Conservation (phyloP, 53 echinoderm and acorn worm genomes). For the Luidia sarsii region DNA sequence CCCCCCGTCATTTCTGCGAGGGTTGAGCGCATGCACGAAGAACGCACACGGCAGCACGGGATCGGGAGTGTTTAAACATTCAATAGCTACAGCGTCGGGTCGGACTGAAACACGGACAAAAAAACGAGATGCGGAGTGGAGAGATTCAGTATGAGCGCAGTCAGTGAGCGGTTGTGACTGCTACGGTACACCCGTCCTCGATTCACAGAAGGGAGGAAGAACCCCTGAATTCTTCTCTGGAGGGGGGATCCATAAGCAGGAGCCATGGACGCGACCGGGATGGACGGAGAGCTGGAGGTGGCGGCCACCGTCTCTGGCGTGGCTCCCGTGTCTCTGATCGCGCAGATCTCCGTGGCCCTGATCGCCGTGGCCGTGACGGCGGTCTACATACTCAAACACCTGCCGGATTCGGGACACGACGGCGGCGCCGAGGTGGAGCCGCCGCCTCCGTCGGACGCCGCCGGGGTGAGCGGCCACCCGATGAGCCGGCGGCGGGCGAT, state of each 20-base stretch:
- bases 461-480: background rate
- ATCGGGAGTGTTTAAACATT: too few relatives aligned
- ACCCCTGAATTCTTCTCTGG: background rate
- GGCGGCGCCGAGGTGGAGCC: too few relatives aligned
- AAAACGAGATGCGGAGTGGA: too few relatives aligned
- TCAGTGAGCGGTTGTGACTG: too few relatives aligned
- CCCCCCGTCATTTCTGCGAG: too few relatives aligned
- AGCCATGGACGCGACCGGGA: slow-evolving; percentile 17
- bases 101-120: too few relatives aligned
- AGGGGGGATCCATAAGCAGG: background rate
- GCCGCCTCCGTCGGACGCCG: background rate
- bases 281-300: slow-evolving; percentile 9
- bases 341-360: slow-evolving; percentile 38
- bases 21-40: too few relatives aligned
- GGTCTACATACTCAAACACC: slow-evolving; percentile 37
- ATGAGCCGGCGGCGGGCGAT: too few relatives aligned
- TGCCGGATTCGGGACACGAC: slow-evolving; percentile 21
- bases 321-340: slow-evolving; percentile 33
- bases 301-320: slow-evolving; percentile 8
- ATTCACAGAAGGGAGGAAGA: background rate
- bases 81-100: too few relatives aligned
- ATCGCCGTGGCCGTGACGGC: slow-evolving; percentile 48
- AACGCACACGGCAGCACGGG: too few relatives aligned
- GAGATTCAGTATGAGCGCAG: too few relatives aligned
- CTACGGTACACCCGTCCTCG: too few relatives aligned